Evolutionary conservation across 2,888 invertebrate species (phyloP).

Genomic region (Synanthedon vespiformis): DNA sequence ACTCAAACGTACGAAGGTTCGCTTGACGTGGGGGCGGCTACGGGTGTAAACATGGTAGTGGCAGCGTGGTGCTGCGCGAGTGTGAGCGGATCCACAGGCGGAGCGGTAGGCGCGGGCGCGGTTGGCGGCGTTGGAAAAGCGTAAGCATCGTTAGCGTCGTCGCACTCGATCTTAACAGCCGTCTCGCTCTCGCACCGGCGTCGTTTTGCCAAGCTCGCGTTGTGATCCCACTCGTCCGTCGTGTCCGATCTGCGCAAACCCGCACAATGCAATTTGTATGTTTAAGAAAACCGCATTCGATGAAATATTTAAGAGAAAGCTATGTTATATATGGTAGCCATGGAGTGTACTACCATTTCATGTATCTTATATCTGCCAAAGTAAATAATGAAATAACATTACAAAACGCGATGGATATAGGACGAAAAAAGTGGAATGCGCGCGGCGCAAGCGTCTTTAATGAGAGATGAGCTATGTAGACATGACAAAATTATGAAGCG

Average conservation of each 20-base stretch:
- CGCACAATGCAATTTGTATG: slow-evolving; percentile 4
- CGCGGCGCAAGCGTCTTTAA: no score
- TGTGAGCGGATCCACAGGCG: slow-evolving; percentile 26
- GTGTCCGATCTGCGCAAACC: slow-evolving; percentile 59
- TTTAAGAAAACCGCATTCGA: slow-evolving; percentile 1
- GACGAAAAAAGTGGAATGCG: no score
- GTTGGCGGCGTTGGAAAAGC: slow-evolving; percentile 72
- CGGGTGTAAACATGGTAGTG: not conserved
- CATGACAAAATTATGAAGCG: no score
- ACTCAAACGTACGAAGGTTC: not conserved
- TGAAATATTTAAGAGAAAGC: no score
- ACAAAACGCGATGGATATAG: no score
- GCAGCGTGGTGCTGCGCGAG: slow-evolving; percentile 12
- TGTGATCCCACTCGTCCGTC: slow-evolving; percentile 62
- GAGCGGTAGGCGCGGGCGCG: slow-evolving; percentile 22
- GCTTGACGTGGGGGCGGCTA: not conserved
- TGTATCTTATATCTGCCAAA: no score
- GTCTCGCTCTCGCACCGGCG: slow-evolving; percentile 72
- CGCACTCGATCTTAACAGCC: slow-evolving; percentile 79
- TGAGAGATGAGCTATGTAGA: no score
- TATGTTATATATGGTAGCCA: no score
- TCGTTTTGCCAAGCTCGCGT: slow-evolving; percentile 43
- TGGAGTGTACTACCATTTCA: no score
- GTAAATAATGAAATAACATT: no score
- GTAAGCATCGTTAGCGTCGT: slow-evolving; percentile 78